A percentile compares a stretch with the other conserved stretches of the same genome.
Evolutionary conservation across 1,140 invertebrate genomes (phyloP).

Genomic region (Pantala flavescens): DNA sequence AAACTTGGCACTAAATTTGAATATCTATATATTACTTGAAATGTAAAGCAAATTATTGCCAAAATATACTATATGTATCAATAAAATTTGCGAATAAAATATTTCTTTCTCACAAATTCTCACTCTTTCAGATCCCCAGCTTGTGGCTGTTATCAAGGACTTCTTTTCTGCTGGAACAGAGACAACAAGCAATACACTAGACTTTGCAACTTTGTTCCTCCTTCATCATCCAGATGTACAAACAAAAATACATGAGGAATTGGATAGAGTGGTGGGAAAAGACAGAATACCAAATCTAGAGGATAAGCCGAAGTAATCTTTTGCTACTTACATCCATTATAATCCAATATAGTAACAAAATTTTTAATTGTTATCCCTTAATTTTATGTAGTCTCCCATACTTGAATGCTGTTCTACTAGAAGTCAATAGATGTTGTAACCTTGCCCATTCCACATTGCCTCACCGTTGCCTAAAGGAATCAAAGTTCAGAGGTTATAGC

Average conservation of each 20-base stretch:
- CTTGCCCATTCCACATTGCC: conserved; percentile 37
- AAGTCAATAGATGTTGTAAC: conserved; percentile 37
- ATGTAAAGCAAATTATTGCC: no score
- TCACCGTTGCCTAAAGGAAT: conserved; percentile 32
- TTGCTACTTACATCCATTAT: neutral
- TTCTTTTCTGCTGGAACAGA: conserved; percentile 59
- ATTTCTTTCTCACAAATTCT: no score
- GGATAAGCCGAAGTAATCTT: conserved; percentile 30
- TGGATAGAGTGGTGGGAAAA: conserved; percentile 31
- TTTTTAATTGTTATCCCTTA: conserved; percentile 4
- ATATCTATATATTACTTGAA: no score
- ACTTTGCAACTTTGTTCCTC: conserved; percentile 43
- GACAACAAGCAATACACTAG: conserved; percentile 43
- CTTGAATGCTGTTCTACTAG: conserved; percentile 37
- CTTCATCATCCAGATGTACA: conserved; percentile 46
- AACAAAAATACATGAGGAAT: conserved; percentile 42
- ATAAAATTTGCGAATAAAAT: no score
- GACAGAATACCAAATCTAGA: conserved; percentile 32
- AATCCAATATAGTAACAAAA: neutral
- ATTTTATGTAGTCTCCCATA: conserved; percentile 31
- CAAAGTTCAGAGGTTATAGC: conserved; percentile 35
- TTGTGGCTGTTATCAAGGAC: conserved; percentile 23
- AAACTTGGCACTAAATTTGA: no score
- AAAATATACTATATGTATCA: no score
- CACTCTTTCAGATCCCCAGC: conserved; percentile 25